A percentile compares a stretch with the other conserved stretches of the same genome.
phyloP scores from a whole-genome alignment of 64 coral and sea anemone genomes.

The Montipora cactus region DNA sequence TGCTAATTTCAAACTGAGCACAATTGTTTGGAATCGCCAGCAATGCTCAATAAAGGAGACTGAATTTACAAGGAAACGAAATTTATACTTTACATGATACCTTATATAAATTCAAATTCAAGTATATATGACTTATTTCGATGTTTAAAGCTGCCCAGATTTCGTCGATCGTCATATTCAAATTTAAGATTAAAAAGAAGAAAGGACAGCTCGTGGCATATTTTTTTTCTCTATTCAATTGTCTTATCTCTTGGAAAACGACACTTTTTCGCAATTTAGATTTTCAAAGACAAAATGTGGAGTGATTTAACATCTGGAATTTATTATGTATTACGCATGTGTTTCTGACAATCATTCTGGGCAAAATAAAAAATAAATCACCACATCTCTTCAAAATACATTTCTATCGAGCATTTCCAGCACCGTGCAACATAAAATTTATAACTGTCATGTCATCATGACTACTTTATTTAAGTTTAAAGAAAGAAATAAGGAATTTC shows the following conservation, averaged over 20 bases:
- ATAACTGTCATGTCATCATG: no score
- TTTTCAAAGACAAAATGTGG: slow-evolving; percentile 10
- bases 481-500: no score
- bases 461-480: no score
- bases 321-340: no score
- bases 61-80: background rate
- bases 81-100: no score
- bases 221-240: background rate
- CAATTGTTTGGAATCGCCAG: background rate
- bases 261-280: background rate
- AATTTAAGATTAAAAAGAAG: background rate
- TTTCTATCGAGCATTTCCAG: background rate
- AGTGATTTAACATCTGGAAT: background rate
- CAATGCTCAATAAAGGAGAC: background rate
- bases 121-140: no score
- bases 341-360: no score
- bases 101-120: no score
- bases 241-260: background rate
- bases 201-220: background rate
- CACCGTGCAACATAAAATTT: background rate
- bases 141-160: no score
- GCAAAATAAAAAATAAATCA: no score
- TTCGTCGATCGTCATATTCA: no score
- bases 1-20: no score
- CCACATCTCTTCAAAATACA: background rate